Conservation (phyloP, 64 coral and sea anemone species). For the Montipora cactus region DNA sequence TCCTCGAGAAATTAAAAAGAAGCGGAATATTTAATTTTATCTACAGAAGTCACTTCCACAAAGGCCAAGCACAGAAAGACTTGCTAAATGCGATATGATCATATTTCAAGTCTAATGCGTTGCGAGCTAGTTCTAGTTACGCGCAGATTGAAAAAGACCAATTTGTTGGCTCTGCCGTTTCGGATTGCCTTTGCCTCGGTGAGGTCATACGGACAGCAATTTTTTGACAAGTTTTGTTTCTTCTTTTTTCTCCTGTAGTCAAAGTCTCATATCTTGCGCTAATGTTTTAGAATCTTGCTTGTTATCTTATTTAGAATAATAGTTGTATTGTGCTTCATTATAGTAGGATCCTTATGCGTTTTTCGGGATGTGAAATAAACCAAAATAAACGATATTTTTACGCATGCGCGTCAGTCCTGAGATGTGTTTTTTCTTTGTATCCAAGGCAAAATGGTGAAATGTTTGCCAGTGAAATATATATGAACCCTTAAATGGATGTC, state of each 20-base stretch:
- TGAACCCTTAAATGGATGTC: background rate
- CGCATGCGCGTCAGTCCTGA: conserved; percentile 12
- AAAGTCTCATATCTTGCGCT: background rate
- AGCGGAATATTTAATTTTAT: conserved; percentile 14
- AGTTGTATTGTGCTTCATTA: too few species aligned
- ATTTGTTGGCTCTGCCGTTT: conserved; percentile 11
- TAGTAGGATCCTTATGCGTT: too few species aligned
- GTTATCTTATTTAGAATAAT: conserved; percentile 2
- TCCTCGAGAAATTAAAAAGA: conserved; percentile 30
- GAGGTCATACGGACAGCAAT: background rate
- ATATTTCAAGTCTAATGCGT: conserved; percentile 15
- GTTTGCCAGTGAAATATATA: background rate
- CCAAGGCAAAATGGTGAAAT: background rate
- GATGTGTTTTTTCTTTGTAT: background rate
- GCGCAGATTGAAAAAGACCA: background rate
- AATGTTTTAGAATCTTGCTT: background rate
- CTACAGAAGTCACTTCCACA: conserved; percentile 16
- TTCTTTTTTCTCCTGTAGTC: background rate
- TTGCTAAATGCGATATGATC: conserved; percentile 31
- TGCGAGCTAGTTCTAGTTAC: background rate
- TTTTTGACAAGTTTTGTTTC: background rate
- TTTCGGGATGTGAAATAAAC: background rate
- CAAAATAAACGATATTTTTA: conserved; percentile 38
- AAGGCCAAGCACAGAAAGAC: conserved; percentile 4
- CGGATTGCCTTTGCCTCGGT: background rate